Conservation (phyloP, 2,797 vertebrate species). For the Rhinatrema bivittatum region DNA sequence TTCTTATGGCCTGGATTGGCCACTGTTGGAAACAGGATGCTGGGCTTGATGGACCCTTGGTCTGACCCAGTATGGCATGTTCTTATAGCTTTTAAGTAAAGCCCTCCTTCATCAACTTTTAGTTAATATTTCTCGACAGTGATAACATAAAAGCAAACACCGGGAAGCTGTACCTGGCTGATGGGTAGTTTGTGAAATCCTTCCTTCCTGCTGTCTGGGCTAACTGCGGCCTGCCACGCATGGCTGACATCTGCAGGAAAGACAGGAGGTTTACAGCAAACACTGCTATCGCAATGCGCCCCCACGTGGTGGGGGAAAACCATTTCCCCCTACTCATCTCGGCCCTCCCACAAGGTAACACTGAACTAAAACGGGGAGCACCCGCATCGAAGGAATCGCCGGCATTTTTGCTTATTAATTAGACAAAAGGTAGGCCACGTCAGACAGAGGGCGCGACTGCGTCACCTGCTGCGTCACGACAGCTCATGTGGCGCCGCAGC, state of each 20-base stretch:
- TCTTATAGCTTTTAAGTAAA: too few species aligned
- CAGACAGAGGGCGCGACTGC: too few species aligned
- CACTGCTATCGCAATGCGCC: background rate
- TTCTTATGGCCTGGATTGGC: too few species aligned
- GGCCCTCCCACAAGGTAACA: accelerated
- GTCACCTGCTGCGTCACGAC: too few species aligned
- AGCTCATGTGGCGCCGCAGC: too few species aligned
- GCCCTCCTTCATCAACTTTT: slow-evolving; percentile 47
- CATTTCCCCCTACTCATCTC: background rate
- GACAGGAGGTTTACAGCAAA: background rate
- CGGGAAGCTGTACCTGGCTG: slow-evolving; percentile 33
- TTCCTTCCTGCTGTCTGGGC: slow-evolving; percentile 9
- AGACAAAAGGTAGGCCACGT: accelerated
- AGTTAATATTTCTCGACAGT: slow-evolving; percentile 15
- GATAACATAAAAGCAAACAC: slow-evolving; percentile 37
- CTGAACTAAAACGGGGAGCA: background rate
- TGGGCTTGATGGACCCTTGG: too few species aligned
- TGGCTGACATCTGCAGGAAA: background rate
- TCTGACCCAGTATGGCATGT: too few species aligned
- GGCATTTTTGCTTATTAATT: too few species aligned
- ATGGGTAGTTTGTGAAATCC: too few species aligned
- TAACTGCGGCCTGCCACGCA: slow-evolving; percentile 8
- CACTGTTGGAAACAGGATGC: too few species aligned
- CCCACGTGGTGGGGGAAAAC: slow-evolving; percentile 20
- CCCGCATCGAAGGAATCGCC: too few species aligned